These are phyloP conservation scores for Monochamus alternatus DNA, from an alignment of 2,888 invertebrate genomes.

Conservation along the genomic window DNA sequence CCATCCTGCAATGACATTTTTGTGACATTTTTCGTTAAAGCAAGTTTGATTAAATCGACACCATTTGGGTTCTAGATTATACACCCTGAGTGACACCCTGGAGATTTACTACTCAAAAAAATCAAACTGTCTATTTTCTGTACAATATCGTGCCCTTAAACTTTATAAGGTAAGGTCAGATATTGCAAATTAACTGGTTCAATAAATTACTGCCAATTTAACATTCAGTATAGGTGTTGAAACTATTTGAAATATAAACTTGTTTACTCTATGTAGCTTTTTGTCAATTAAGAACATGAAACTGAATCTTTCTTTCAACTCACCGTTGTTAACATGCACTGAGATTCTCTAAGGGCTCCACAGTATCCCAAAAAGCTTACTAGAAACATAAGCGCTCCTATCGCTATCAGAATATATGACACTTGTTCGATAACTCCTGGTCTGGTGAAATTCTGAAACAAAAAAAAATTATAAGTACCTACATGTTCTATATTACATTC, in stretches of 20 bases:
- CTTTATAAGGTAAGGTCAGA: not conserved
- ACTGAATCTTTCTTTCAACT: constrained; percentile 65
- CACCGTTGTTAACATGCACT: constrained; percentile 80
- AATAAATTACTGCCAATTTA: not conserved
- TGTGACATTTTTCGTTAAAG: too few species aligned
- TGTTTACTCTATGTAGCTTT: too few species aligned
- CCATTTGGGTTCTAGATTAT: too few species aligned
- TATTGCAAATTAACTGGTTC: not conserved
- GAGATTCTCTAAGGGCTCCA: constrained; percentile 84
- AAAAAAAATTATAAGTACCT: constrained; percentile 45
- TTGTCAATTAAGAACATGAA: too few species aligned
- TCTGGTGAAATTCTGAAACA: constrained; percentile 75
- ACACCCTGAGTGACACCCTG: too few species aligned
- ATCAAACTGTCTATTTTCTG: too few species aligned
- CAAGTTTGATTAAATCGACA: too few species aligned
- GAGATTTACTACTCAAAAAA: too few species aligned
- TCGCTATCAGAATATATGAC: constrained; percentile 79
- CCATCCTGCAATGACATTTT: too few species aligned
- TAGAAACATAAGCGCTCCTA: constrained; percentile 80
- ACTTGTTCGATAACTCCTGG: constrained; percentile 79
- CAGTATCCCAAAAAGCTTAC: constrained; percentile 85
- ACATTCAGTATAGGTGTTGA: not conserved
- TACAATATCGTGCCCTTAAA: not conserved
- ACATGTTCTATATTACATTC: not conserved
- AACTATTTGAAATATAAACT: too few species aligned